These are phyloP conservation scores for Alligator mississippiensis DNA, from an alignment of 2,113 vertebrate genomes.

Conservation along the genomic window DNA sequence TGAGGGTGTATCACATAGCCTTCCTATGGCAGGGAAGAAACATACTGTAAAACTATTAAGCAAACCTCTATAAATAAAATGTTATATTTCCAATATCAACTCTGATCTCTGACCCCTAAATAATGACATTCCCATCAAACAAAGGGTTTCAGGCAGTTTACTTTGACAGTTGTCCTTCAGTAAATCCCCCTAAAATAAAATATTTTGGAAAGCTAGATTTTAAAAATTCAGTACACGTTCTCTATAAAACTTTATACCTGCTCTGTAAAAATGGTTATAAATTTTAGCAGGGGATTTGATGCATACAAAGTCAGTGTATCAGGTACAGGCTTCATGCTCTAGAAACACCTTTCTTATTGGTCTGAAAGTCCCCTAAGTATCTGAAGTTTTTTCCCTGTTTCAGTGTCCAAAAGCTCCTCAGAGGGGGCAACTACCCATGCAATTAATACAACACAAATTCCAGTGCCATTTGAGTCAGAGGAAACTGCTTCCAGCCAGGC, in stretches of 20 bases:
- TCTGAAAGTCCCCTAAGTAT: not conserved
- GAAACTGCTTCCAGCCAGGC: too few species aligned
- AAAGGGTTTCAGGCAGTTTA: not conserved
- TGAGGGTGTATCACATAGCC: not conserved
- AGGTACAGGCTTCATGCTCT: not conserved
- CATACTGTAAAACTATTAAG: not conserved
- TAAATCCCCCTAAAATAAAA: not conserved
- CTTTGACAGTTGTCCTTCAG: not conserved
- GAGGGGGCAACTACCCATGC: too few species aligned
- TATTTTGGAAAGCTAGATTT: not conserved
- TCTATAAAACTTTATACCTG: not conserved
- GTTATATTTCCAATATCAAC: not conserved
- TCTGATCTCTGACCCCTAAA: not conserved
- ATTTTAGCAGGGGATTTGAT: not conserved
- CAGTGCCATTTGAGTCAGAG: too few species aligned
- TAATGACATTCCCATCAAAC: not conserved
- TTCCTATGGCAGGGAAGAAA: not conserved
- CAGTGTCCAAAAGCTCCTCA: too few species aligned
- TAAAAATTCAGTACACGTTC: not conserved
- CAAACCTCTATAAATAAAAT: not conserved
- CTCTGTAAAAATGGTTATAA: not conserved
- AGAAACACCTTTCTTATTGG: not conserved
- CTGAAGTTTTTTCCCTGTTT: too few species aligned
- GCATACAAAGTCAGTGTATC: not conserved
- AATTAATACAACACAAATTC: too few species aligned